Conservation (phyloP, 2,797 vertebrate genomes). For the Esox masquinongy region DNA sequence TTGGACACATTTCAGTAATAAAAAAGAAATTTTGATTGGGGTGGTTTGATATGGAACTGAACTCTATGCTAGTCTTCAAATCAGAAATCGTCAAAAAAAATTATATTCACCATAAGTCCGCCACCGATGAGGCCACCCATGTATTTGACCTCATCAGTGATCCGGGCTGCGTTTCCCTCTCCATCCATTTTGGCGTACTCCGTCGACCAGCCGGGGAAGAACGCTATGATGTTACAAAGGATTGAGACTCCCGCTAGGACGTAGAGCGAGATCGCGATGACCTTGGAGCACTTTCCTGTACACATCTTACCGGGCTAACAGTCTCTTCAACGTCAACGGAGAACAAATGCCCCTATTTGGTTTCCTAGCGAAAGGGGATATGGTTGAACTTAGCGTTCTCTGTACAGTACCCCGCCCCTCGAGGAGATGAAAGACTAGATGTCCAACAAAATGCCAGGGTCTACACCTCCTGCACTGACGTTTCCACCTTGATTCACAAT, state of each 20-base stretch:
- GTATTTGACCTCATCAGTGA: conserved; percentile 72
- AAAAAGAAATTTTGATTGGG: neutral
- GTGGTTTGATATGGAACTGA: neutral
- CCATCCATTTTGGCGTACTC: neutral
- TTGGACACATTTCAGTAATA: neutral
- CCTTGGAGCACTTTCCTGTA: conserved; percentile 70
- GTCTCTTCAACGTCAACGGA: neutral
- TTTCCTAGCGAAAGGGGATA: neutral
- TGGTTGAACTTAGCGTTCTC: neutral
- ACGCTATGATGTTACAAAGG: conserved; percentile 73
- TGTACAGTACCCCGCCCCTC: neutral
- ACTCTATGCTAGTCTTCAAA: neutral
- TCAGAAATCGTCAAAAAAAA: neutral
- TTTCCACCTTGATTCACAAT: neutral
- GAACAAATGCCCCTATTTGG: neutral
- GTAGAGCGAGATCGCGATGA: conserved; percentile 69
- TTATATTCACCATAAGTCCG: conserved; percentile 71
- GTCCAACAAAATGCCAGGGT: neutral
- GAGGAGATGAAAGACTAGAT: neutral
- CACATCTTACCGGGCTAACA: conserved; percentile 57
- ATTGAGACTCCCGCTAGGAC: conserved; percentile 62
- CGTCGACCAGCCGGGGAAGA: conserved; percentile 65
- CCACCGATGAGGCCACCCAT: conserved; percentile 75
- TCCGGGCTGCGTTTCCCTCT: fast-evolving
- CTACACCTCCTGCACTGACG: neutral